Evolutionary conservation across 2,888 invertebrate species (phyloP).

Genomic region (Campoletis raptor): DNA sequence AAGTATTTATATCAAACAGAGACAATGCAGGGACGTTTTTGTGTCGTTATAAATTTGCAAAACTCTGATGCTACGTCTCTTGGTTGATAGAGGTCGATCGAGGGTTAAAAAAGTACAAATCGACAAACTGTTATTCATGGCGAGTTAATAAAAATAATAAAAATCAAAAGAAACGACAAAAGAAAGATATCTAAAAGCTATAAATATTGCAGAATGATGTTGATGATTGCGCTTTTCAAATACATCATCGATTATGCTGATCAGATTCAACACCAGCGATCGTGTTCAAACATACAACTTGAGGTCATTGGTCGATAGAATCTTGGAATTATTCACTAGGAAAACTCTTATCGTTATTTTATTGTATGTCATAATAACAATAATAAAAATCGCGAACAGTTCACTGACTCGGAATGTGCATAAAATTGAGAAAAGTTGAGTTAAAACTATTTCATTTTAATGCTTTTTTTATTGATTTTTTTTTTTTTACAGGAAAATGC

Average conservation of each 20-base stretch:
- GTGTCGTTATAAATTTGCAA: background rate
- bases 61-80: background rate
- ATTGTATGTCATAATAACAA: background rate
- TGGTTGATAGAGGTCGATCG: background rate
- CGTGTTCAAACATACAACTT: background rate
- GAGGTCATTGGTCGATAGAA: slow-evolving; percentile 26
- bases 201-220: background rate
- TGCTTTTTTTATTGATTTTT: background rate
- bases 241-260: background rate
- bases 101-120: background rate
- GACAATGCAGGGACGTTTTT: background rate
- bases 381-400: background rate
- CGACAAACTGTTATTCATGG: background rate
- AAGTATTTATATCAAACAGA: background rate
- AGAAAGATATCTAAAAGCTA: background rate
- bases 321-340: background rate
- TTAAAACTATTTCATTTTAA: background rate
- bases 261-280: background rate
- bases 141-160: background rate
- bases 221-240: background rate
- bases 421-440: background rate
- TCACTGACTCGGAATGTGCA: background rate
- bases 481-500: background rate
- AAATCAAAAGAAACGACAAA: too few relatives aligned
- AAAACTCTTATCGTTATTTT: background rate